Evolutionary conservation across 2,888 invertebrate genomes (phyloP).

Genomic region (Syrphus vitripennis): DNA sequence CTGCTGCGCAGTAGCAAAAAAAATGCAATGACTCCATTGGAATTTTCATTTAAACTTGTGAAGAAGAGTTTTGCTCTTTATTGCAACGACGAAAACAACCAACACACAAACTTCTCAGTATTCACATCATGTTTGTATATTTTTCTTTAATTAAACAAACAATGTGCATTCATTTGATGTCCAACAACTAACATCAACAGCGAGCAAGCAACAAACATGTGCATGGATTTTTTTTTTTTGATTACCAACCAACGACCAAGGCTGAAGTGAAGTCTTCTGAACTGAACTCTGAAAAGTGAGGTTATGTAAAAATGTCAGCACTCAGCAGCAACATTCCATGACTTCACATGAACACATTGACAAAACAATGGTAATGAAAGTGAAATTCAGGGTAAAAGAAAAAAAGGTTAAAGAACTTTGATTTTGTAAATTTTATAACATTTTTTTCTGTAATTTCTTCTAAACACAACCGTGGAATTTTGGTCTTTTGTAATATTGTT

Average conservation of each 20-base stretch:
- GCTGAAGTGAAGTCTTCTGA: not conserved
- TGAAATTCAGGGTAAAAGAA: constrained; percentile 45
- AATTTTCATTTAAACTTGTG: constrained; percentile 20
- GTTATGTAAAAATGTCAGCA: constrained; percentile 54
- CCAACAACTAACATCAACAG: not conserved
- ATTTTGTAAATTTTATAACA: not conserved
- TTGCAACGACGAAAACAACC: not conserved
- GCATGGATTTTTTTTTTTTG: constrained; percentile 9
- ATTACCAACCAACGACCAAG: constrained; percentile 4
- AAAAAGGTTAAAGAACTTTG: constrained; percentile 49
- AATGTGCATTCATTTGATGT: constrained; percentile 28
- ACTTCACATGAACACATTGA: constrained; percentile 21
- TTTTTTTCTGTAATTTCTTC: not conserved
- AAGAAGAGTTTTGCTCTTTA: not conserved
- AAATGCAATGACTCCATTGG: constrained; percentile 36
- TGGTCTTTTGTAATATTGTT: not conserved
- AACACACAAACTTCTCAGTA: not conserved
- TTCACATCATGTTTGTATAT: not conserved
- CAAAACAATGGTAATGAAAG: constrained; percentile 56
- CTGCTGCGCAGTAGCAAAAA: constrained; percentile 5
- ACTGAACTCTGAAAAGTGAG: constrained; percentile 4
- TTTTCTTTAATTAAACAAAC: constrained; percentile 15
- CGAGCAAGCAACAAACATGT: constrained; percentile 3
- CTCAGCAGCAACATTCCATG: constrained; percentile 19
- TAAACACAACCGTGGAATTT: not conserved